Conservation (phyloP, 1,140 invertebrate species). For the Drosophila leontia region DNA sequence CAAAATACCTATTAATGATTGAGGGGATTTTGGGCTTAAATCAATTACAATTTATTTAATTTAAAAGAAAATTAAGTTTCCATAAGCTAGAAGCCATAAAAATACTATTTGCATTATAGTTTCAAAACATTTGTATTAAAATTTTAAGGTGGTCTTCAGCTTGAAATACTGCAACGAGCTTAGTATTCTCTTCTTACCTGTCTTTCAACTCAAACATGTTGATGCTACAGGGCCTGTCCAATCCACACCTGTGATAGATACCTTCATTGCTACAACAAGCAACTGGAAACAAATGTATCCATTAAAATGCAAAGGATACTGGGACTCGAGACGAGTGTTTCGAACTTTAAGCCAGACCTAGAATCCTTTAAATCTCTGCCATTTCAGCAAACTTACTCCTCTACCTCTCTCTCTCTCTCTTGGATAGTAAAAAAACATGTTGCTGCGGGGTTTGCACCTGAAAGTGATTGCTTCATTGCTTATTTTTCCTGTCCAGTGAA, state of each 20-base stretch:
- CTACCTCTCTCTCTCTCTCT: background rate
- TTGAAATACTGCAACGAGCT: background rate
- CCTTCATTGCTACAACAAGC: constrained; percentile 1
- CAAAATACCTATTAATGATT: constrained; percentile 6
- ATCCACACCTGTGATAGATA: constrained; percentile 6
- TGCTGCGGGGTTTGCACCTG: constrained; percentile 20
- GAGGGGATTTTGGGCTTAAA: background rate
- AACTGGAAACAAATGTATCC: constrained; percentile 6
- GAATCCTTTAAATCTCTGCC: constrained; percentile 23
- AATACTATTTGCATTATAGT: background rate
- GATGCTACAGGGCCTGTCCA: background rate
- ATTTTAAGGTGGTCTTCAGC: background rate
- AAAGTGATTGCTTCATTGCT: constrained; percentile 47
- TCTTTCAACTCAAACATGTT: background rate
- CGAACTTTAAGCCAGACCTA: constrained; percentile 2
- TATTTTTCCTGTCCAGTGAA: constrained; percentile 34
- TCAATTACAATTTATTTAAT: background rate
- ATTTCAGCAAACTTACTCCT: background rate
- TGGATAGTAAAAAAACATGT: constrained; percentile 9
- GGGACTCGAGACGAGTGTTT: constrained; percentile 1
- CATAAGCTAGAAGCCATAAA: too few species aligned
- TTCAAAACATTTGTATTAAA: background rate
- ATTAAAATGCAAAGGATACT: constrained; percentile 8
- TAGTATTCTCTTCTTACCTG: background rate
- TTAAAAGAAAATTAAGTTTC: background rate